phyloP scores from a whole-genome alignment of 2,888 invertebrate genomes.

The Caradrina clavipalpis region DNA sequence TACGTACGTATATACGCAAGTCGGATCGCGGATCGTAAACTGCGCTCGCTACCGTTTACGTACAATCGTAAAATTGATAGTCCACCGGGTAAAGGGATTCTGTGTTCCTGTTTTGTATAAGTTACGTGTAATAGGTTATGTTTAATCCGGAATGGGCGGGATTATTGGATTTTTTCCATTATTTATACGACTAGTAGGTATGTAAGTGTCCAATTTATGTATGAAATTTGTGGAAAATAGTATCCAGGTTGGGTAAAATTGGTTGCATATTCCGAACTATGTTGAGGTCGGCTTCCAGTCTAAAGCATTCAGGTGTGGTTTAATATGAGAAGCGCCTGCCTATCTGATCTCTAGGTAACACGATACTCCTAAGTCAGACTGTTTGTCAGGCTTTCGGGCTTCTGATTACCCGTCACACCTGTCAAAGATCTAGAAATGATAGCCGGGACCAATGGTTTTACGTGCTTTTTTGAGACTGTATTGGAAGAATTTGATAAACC shows the following conservation, averaged over 20 bases:
- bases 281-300: no score
- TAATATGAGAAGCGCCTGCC: no score
- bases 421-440: no score
- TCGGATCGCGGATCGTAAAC: slow-evolving; percentile 59
- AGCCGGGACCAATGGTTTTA: no score
- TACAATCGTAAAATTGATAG: slow-evolving; percentile 64
- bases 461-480: no score
- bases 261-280: no score
- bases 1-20: slow-evolving; percentile 20
- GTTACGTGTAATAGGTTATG: slow-evolving; percentile 43
- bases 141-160: slow-evolving; percentile 37
- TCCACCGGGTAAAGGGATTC: slow-evolving; percentile 52
- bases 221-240: neutral
- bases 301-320: no score
- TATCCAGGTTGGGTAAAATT: neutral
- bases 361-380: no score
- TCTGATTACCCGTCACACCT: no score
- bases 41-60: slow-evolving; percentile 54
- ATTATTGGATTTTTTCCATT: neutral
- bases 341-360: no score
- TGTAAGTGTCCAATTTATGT: neutral
- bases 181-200: neutral
- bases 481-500: no score
- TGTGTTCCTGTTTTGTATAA: slow-evolving; percentile 45
- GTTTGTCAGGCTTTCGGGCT: no score